Evolutionary conservation across 2,797 vertebrate genomes (phyloP).

Genomic region (Poliocrania exsul): DNA sequence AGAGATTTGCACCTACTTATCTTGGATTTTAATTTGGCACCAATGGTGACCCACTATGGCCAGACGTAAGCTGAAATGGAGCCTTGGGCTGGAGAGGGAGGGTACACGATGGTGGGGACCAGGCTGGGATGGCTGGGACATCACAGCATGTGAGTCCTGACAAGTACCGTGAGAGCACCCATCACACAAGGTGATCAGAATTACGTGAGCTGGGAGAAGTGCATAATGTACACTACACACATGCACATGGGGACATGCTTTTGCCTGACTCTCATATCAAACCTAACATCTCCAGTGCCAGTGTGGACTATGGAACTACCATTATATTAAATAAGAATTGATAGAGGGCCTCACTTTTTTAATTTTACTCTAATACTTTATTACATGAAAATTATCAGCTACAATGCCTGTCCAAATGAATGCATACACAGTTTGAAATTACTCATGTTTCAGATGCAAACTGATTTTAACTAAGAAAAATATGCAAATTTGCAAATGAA

Average conservation of each 20-base stretch:
- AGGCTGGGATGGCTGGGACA: background rate
- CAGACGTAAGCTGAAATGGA: background rate
- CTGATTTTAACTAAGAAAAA: background rate
- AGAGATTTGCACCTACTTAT: background rate
- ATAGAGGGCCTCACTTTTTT: background rate
- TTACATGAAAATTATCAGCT: background rate
- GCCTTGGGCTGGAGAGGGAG: rapidly evolving
- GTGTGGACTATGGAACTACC: background rate
- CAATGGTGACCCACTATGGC: rapidly evolving
- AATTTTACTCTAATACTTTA: background rate
- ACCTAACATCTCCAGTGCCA: background rate
- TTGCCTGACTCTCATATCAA: rapidly evolving
- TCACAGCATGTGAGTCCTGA: background rate
- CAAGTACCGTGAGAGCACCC: background rate
- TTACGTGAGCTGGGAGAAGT: background rate
- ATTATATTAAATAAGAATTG: background rate
- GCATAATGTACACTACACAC: background rate
- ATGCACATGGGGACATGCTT: background rate
- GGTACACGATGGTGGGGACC: rapidly evolving
- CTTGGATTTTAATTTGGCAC: background rate
- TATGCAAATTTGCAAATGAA: background rate
- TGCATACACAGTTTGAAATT: background rate
- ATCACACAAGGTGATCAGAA: background rate
- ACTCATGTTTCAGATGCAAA: background rate
- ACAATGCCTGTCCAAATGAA: background rate